Percentiles rank a stretch among this genome's conserved stretches.
Evolutionary conservation across 2,113 vertebrate species (phyloP).

Genomic region (Pseudopodoces humilis): DNA sequence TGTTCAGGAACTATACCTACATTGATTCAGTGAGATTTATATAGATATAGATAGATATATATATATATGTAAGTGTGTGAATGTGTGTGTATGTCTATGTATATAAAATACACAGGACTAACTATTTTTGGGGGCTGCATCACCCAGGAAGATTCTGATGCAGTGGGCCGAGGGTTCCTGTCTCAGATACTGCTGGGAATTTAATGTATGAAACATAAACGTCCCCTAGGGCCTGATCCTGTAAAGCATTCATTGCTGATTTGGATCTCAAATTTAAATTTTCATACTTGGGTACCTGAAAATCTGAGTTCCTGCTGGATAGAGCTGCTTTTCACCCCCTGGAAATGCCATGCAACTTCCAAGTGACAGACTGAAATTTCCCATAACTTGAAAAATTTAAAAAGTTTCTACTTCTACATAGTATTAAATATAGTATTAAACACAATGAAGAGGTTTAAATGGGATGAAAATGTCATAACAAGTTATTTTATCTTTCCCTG

Average conservation of each 20-base stretch:
- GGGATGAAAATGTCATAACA: neutral
- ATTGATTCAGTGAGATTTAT: conserved; percentile 50
- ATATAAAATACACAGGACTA: conserved; percentile 24
- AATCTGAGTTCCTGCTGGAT: neutral
- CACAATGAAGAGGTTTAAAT: neutral
- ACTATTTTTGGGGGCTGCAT: neutral
- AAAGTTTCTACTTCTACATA: neutral
- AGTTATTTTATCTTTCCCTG: conserved; percentile 27
- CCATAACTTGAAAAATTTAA: neutral
- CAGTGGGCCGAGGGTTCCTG: neutral
- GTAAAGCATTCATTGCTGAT: neutral
- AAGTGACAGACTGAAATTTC: neutral
- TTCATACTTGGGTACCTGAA: neutral
- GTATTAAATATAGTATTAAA: neutral
- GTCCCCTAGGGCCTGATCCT: neutral
- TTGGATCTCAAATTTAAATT: neutral
- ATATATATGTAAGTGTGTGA: conserved; percentile 1
- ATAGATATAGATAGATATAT: conserved; percentile 2
- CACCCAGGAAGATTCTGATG: neutral
- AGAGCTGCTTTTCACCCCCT: neutral
- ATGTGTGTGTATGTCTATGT: conserved; percentile 31
- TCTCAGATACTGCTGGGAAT: neutral
- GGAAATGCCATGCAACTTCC: neutral
- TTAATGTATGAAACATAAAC: neutral
- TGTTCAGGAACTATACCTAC: conserved; percentile 40